Base-by-base conservation (phyloP, 1,140 invertebrate species). In the Drosophila novamexicana region DNA sequence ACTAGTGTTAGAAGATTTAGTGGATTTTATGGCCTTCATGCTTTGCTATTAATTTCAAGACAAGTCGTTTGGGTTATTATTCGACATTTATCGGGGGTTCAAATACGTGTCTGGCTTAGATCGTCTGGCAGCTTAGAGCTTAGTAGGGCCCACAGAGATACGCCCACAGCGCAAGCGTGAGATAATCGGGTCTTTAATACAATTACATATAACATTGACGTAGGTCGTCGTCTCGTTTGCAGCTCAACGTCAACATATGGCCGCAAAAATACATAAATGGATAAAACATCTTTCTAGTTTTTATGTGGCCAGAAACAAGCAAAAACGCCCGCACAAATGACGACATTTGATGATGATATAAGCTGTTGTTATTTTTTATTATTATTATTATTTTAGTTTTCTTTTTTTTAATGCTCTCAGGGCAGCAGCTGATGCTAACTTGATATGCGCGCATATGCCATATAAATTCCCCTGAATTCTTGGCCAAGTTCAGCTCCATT, bases 221-320 rank as follows among this genome's bases (percentile, higher is more conserved):
- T 85, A 80, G 81, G 81, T 81, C 81, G 78, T 69, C 65, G 52
- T 39, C 75, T 72, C 32, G 39, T 65, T 47, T 42, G 16, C 37
- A 39, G 44, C 44, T 52, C 37, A 29, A 50, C 68, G 63, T 62
- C 71, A 73, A 49, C 79, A 79, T 66, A 64, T 83, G 80, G 73
- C 54, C 66, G 14, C 44, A 52, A 36, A 69, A 32, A 70, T 29
- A 67, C 45, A 58, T 40, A 61, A 71, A 80, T 58, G 49, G 52
- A 79, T 63, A 83, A 79, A 63, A 18, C 67, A 74, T 71, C 70
- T 86, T 50, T 86, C 54, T 81, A 54, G 63, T 81, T 72, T 77
- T 69, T 68, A 76, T 71, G 67, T 42, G 39, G 9, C 44, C 7
- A 47, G 14, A 67, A 44, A 32, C 37, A 6, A 62, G 50, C 10